Conservation (phyloP, 1,140 invertebrate genomes). For the Drosophila mayri region DNA sequence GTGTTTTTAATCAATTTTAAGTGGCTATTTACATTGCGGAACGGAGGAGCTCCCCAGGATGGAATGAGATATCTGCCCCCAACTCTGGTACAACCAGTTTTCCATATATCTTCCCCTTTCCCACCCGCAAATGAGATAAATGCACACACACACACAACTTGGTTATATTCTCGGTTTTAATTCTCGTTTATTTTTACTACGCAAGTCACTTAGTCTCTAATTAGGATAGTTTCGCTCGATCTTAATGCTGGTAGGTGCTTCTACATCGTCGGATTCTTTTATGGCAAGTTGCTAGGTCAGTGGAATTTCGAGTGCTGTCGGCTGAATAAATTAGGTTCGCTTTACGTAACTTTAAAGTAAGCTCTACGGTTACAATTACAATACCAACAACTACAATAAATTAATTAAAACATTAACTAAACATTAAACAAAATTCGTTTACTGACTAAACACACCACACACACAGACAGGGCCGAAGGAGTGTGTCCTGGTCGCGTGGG, state of each 20-base stretch:
- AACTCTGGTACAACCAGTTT: constrained; percentile 20
- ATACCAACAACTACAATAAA: constrained; percentile 83
- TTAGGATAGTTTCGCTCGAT: constrained; percentile 69
- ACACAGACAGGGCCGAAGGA: constrained; percentile 12
- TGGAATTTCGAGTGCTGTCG: constrained; percentile 60
- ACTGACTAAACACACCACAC: constrained; percentile 53
- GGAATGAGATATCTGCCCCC: constrained; percentile 3
- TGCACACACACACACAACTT: constrained; percentile 35
- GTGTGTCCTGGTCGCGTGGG: constrained; percentile 53
- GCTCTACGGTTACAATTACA: constrained; percentile 68
- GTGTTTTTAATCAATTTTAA: constrained; percentile 84
- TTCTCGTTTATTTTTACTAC: constrained; percentile 60
- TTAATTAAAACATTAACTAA: constrained; percentile 78
- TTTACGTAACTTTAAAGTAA: constrained; percentile 10
- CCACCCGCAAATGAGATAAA: constrained; percentile 47
- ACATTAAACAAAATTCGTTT: constrained; percentile 73
- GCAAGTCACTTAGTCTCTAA: constrained; percentile 66
- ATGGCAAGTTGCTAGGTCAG: constrained; percentile 78
- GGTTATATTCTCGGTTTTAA: constrained; percentile 34
- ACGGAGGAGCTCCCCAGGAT: constrained; percentile 3
- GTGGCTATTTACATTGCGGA: constrained; percentile 71
- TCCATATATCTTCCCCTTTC: constrained; percentile 13
- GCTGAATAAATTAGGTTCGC: constrained; percentile 62
- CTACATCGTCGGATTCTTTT: constrained; percentile 38
- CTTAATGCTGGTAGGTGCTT: constrained; percentile 62